Percentiles rank a stretch among this genome's conserved stretches.
Evolutionary conservation across 2,113 vertebrate species (phyloP).

Genomic region (Anguilla rostrata): DNA sequence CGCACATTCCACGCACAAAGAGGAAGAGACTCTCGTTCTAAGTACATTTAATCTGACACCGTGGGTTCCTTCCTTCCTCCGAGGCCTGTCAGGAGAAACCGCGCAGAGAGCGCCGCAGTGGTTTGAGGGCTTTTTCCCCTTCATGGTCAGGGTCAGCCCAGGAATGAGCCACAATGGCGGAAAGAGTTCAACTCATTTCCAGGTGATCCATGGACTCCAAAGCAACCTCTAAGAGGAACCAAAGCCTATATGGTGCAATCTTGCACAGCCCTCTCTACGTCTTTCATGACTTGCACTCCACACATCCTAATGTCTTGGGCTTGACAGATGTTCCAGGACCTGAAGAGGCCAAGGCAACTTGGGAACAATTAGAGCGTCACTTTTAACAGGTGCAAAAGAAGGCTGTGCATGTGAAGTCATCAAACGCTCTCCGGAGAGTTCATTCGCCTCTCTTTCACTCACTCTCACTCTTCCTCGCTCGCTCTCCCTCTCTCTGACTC

Average conservation of each 20-base stretch:
- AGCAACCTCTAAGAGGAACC: neutral
- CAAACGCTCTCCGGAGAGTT: conserved; percentile 31
- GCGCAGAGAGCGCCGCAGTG: neutral
- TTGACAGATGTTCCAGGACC: neutral
- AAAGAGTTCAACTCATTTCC: neutral
- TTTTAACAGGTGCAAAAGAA: conserved; percentile 23
- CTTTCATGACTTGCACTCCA: neutral
- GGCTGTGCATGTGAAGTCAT: conserved; percentile 15
- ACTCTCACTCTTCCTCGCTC: neutral
- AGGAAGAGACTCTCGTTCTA: neutral
- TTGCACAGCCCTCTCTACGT: neutral
- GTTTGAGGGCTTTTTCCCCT: neutral
- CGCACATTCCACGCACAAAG: neutral
- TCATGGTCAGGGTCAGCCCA: neutral
- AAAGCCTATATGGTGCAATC: neutral
- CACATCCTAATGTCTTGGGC: neutral
- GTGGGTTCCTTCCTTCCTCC: neutral
- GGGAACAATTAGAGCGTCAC: neutral
- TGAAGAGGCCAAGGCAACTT: neutral
- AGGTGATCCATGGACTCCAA: neutral
- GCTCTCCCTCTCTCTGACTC: neutral
- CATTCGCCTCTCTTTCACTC: conserved; percentile 11
- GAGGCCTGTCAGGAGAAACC: neutral
- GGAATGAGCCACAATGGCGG: neutral
- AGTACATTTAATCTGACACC: neutral